Percentiles rank a stretch among this genome's conserved stretches.
Conservation (phyloP, 2,888 invertebrate genomes). For the Andrena minutula region DNA sequence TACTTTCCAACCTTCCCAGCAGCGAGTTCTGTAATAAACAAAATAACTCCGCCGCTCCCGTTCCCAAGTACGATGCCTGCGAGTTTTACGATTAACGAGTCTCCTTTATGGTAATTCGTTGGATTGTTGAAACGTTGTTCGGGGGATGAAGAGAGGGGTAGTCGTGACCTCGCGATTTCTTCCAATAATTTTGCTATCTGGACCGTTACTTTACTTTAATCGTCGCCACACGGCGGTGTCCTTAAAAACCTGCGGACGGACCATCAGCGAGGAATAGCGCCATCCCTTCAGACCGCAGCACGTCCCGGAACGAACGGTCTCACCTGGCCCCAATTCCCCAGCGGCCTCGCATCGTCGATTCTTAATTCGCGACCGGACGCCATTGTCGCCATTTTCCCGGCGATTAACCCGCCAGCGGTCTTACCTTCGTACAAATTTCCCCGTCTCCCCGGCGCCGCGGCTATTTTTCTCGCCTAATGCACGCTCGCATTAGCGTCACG, state of each 20-base stretch:
- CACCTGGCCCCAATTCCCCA: conserved; percentile 28
- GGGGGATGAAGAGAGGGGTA: no score
- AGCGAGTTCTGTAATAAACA: conserved; percentile 30
- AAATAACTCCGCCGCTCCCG: background rate
- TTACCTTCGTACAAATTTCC: conserved; percentile 69
- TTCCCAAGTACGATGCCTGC: no score
- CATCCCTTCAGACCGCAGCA: background rate
- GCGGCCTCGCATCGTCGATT: conserved; percentile 62
- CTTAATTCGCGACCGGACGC: conserved; percentile 66
- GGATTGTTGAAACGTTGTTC: no score
- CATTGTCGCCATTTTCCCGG: conserved; percentile 73
- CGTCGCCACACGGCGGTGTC: background rate
- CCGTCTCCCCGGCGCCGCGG: conserved; percentile 51
- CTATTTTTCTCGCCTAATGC: conserved; percentile 77
- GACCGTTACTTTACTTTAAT: background rate
- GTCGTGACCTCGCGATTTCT: background rate
- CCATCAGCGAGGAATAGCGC: background rate
- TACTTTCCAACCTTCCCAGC: background rate
- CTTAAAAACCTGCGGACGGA: background rate
- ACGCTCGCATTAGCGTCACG: conserved; percentile 76
- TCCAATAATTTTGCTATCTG: background rate
- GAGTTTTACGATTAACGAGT: no score
- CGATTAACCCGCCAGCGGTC: conserved; percentile 70
- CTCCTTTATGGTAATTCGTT: no score
- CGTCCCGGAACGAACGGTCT: conserved; percentile 6